Percentiles rank a stretch among this genome's conserved stretches.
phyloP scores from a whole-genome alignment of 2,888 invertebrate species.

The Drosophila dives region DNA sequence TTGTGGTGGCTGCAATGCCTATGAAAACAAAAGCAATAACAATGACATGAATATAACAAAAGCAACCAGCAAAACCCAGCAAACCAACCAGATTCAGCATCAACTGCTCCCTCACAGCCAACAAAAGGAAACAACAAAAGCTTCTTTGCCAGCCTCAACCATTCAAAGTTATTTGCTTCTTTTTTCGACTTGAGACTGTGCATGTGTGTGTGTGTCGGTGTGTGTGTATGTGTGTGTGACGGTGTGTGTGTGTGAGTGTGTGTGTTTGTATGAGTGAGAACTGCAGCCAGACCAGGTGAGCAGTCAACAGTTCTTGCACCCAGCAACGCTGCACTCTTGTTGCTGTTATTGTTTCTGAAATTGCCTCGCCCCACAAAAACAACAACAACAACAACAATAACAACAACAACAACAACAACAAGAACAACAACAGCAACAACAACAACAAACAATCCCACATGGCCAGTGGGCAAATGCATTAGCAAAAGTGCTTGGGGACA shows the following conservation, averaged over 20 bases:
- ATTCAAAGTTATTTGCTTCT: slow-evolving; percentile 50
- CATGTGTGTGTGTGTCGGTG: not conserved
- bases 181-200: slow-evolving; percentile 42
- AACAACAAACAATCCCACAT: slow-evolving; percentile 68
- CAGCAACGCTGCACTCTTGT: slow-evolving; percentile 22
- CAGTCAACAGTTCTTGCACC: slow-evolving; percentile 63
- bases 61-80: slow-evolving; percentile 24
- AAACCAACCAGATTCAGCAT: slow-evolving; percentile 12
- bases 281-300: slow-evolving; percentile 51
- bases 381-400: slow-evolving; percentile 45
- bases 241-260: slow-evolving; percentile 9
- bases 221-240: not conserved
- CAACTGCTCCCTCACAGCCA: slow-evolving; percentile 1
- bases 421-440: slow-evolving; percentile 14
- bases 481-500: slow-evolving; percentile 66
- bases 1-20: slow-evolving; percentile 33
- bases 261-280: slow-evolving; percentile 15
- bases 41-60: slow-evolving; percentile 70
- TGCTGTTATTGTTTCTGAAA: slow-evolving; percentile 69
- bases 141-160: slow-evolving; percentile 16
- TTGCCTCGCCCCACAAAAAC: slow-evolving; percentile 57
- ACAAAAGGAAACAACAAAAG: slow-evolving; percentile 11
- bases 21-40: slow-evolving; percentile 66
- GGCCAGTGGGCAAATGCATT: slow-evolving; percentile 80
- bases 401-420: slow-evolving; percentile 23